Conservation (phyloP, 2,888 invertebrate genomes). For the Agrotis ipsilon region DNA sequence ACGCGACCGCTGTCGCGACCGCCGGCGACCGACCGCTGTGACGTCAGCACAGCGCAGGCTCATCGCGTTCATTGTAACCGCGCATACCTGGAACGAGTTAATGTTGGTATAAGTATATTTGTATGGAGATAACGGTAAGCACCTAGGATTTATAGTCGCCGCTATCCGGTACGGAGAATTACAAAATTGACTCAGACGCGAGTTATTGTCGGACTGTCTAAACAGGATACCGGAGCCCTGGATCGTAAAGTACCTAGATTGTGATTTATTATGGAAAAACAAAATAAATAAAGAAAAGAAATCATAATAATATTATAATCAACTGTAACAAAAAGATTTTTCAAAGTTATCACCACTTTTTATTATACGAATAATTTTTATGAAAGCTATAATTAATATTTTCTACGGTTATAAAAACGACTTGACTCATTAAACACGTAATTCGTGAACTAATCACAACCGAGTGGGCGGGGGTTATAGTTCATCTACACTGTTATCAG, state of each 20-base stretch:
- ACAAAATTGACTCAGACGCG: too few relatives aligned
- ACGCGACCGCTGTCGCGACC: constrained; percentile 49
- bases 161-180: too few relatives aligned
- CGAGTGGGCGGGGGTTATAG: constrained; percentile 33
- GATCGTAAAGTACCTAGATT: too few relatives aligned
- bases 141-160: neutral
- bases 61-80: constrained; percentile 82
- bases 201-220: too few relatives aligned
- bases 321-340: too few relatives aligned
- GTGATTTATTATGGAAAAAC: too few relatives aligned
- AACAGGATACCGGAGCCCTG: too few relatives aligned
- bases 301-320: too few relatives aligned
- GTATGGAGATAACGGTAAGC: constrained; percentile 13
- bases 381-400: too few relatives aligned
- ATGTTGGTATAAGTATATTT: constrained; percentile 40
- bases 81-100: constrained; percentile 83
- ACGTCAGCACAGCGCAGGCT: constrained; percentile 73
- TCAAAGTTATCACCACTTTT: too few relatives aligned
- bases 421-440: neutral
- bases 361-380: too few relatives aligned
- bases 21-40: constrained; percentile 63
- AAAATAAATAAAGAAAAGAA: too few relatives aligned
- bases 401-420: neutral
- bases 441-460: constrained; percentile 1
- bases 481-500: constrained; percentile 44